These are phyloP conservation scores for Gyps fulvus DNA, from an alignment of 2,113 vertebrate species.

Conservation along the genomic window DNA sequence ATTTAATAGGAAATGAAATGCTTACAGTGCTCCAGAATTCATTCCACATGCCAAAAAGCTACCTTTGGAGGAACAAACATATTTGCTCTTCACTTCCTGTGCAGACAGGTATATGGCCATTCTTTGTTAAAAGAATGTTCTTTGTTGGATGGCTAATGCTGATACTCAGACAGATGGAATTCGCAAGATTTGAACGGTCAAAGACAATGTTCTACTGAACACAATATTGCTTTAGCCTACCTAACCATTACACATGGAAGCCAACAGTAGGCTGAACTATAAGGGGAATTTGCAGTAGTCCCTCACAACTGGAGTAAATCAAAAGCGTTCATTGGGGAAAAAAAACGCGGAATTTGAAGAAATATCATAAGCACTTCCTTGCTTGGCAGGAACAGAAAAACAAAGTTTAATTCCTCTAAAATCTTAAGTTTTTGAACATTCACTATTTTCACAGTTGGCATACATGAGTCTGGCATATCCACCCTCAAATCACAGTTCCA, in stretches of 20 bases:
- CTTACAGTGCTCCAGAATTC: not conserved
- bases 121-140: not conserved
- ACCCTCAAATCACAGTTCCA: not conserved
- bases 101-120: not conserved
- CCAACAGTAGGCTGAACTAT: not conserved
- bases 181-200: not conserved
- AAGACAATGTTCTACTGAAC: not conserved
- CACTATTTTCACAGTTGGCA: not conserved
- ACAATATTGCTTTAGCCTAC: not conserved
- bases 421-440: not conserved
- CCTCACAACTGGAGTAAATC: not conserved
- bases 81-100: not conserved
- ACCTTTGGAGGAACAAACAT: not conserved
- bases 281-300: not conserved
- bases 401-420: not conserved
- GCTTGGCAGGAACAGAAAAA: not conserved
- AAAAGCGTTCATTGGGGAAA: fast-evolving
- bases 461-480: not conserved
- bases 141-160: not conserved
- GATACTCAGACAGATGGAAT: not conserved
- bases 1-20: not conserved
- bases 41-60: not conserved
- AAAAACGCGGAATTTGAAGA: not conserved
- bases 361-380: not conserved
- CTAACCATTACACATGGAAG: not conserved